Conservation (phyloP, 2,113 vertebrate species). For the Zosterops hypoxanthus region DNA sequence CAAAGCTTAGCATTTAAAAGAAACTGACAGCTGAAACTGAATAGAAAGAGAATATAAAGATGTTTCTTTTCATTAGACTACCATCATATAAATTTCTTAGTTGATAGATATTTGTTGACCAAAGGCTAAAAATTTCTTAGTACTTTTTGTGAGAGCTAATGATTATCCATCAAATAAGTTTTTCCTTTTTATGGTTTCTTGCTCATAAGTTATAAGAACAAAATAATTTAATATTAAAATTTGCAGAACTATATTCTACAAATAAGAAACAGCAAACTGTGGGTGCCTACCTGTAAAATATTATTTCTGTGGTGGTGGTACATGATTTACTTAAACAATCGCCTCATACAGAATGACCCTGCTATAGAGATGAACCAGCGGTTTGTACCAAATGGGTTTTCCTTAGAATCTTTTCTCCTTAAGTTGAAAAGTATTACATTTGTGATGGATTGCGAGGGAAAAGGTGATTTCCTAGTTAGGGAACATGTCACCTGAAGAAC, state of each 20-base stretch:
- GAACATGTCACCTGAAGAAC: neutral
- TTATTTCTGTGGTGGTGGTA: neutral
- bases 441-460: neutral
- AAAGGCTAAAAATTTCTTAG: neutral
- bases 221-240: neutral
- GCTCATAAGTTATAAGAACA: neutral
- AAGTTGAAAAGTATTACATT: neutral
- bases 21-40: neutral
- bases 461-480: neutral
- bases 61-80: neutral
- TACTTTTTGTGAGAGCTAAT: neutral
- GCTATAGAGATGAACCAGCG: neutral
- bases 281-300: neutral
- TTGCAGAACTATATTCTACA: neutral
- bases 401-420: neutral
- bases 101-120: neutral
- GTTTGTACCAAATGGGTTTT: neutral
- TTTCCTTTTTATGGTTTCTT: rapidly evolving
- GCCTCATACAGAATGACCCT: neutral
- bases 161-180: neutral
- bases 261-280: neutral
- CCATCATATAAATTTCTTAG: neutral
- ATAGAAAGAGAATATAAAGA: neutral
- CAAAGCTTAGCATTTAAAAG: neutral
- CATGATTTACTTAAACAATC: neutral